These are phyloP conservation scores for Cerastoderma edule DNA, from an alignment of 2,888 invertebrate species.

Conservation along the genomic window DNA sequence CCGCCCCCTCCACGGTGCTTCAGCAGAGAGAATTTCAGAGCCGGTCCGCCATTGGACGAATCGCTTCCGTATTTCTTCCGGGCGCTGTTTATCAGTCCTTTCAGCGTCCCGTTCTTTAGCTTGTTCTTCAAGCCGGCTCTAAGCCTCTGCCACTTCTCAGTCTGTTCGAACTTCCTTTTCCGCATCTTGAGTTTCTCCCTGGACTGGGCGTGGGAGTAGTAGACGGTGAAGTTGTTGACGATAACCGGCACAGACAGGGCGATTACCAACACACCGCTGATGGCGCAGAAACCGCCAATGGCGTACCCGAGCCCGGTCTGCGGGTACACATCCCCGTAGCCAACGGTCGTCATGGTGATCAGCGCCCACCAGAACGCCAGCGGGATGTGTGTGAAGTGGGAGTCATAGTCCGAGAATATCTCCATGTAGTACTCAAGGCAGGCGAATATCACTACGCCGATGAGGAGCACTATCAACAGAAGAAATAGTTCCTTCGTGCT, in stretches of 20 bases:
- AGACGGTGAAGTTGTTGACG: constrained; percentile 72
- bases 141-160: constrained; percentile 64
- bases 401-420: constrained; percentile 59
- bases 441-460: constrained; percentile 70
- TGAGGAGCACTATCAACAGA: constrained; percentile 65
- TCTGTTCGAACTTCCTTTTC: constrained; percentile 62
- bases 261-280: constrained; percentile 70
- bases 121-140: constrained; percentile 56
- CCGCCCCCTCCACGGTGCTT: constrained; percentile 9
- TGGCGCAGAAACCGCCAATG: constrained; percentile 70
- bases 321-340: constrained; percentile 71
- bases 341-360: constrained; percentile 97
- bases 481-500: constrained; percentile 70
- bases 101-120: constrained; percentile 53
- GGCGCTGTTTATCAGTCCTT: constrained; percentile 44
- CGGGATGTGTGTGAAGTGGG: constrained; percentile 84
- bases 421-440: constrained; percentile 73
- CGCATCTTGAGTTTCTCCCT: constrained; percentile 66
- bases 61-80: constrained; percentile 32
- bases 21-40: constrained; percentile 7
- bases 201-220: constrained; percentile 71
- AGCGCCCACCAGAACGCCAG: constrained; percentile 95
- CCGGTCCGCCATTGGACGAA: constrained; percentile 12
- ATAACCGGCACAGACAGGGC: constrained; percentile 73
- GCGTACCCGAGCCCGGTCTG: constrained; percentile 66